Evolutionary conservation across 1,140 invertebrate species (phyloP).

Genomic region (Mactra quadrangularis): DNA sequence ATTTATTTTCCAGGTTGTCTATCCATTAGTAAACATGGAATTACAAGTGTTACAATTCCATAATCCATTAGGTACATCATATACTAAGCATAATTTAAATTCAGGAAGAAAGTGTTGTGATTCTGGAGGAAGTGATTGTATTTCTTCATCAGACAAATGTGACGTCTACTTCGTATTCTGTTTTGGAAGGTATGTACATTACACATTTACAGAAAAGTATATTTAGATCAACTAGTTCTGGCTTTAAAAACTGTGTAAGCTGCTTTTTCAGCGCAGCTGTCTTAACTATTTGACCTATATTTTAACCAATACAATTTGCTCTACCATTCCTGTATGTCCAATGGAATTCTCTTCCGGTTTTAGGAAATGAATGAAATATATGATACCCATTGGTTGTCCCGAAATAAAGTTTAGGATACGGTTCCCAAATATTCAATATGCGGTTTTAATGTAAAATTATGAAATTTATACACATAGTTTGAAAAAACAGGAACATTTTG

Average conservation of each 20-base stretch:
- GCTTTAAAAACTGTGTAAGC: too few species aligned
- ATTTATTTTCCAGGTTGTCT: not conserved
- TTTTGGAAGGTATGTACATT: slow-evolving; percentile 21
- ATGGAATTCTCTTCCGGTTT: too few species aligned
- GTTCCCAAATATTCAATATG: too few species aligned
- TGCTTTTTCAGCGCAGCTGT: not conserved
- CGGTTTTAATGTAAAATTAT: too few species aligned
- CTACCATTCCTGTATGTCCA: too few species aligned
- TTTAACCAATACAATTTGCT: too few species aligned
- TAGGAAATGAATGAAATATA: not conserved
- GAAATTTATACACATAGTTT: too few species aligned
- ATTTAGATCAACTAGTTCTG: not conserved
- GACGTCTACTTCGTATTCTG: slow-evolving; percentile 37
- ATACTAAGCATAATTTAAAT: not conserved
- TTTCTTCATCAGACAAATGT: not conserved
- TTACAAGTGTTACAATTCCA: slow-evolving; percentile 25
- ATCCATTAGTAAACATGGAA: slow-evolving; percentile 2
- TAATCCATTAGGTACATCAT: slow-evolving; percentile 44
- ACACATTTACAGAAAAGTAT: not conserved
- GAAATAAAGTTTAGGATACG: too few species aligned
- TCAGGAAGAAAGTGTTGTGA: slow-evolving; percentile 36
- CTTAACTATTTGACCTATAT: not conserved
- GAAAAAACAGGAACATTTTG: too few species aligned
- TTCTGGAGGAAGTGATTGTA: slow-evolving; percentile 16
- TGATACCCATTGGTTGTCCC: too few species aligned